Conservation (phyloP, 2,113 vertebrate species). For the Gambusia holbrooki region DNA sequence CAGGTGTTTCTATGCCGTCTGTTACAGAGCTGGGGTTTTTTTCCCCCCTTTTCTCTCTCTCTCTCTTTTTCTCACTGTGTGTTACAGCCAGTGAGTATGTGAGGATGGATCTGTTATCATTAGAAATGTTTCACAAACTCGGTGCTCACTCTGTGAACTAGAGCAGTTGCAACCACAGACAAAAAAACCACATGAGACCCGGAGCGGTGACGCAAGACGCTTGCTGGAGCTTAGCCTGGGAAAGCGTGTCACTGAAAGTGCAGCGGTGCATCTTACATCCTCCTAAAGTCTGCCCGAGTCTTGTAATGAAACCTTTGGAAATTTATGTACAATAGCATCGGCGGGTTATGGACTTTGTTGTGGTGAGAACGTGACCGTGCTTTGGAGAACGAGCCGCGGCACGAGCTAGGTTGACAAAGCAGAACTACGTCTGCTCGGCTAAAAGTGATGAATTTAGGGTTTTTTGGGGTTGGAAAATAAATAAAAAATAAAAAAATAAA, state of each 20-base stretch:
- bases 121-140: slow-evolving; percentile 52
- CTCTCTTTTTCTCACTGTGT: background rate
- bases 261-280: slow-evolving; percentile 63
- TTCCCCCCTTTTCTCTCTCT: background rate
- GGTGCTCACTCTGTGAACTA: slow-evolving; percentile 68
- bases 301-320: slow-evolving; percentile 43
- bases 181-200: slow-evolving; percentile 74
- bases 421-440: background rate
- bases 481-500: too few relatives aligned
- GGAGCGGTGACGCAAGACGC: slow-evolving; percentile 69
- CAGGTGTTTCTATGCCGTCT: slow-evolving; percentile 34
- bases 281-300: slow-evolving; percentile 48
- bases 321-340: slow-evolving; percentile 32
- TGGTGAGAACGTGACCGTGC: slow-evolving; percentile 18
- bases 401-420: background rate
- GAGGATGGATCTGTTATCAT: slow-evolving; percentile 58
- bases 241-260: slow-evolving; percentile 77
- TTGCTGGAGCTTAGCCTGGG: slow-evolving; percentile 68
- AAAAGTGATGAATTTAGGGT: background rate
- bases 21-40: slow-evolving; percentile 30
- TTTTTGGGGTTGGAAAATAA: too few relatives aligned
- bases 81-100: slow-evolving; percentile 44
- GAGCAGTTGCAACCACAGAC: slow-evolving; percentile 73
- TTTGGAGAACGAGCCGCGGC: background rate
- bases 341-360: slow-evolving; percentile 19